Conservation (phyloP, 2,797 vertebrate genomes). For the Rhinophrynus dorsalis region DNA sequence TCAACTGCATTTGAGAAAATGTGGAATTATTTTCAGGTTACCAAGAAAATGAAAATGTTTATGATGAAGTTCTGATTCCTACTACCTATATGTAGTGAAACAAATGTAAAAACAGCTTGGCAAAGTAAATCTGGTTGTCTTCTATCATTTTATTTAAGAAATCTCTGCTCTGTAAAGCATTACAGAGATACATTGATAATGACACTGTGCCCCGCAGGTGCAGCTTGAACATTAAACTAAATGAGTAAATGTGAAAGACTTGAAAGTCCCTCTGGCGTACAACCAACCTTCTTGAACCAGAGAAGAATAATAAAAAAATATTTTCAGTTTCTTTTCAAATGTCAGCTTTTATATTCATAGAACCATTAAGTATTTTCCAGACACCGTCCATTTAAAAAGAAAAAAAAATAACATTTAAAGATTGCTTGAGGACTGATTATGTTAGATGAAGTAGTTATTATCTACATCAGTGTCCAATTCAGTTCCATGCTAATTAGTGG, state of each 20-base stretch:
- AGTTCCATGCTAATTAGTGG: conserved; percentile 22
- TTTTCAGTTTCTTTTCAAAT: conserved; percentile 23
- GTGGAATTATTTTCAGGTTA: too few relatives aligned
- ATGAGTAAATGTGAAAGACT: conserved; percentile 42
- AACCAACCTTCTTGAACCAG: conserved; percentile 42
- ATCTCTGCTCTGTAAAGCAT: conserved; percentile 24
- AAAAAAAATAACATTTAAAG: conserved; percentile 15
- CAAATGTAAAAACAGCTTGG: neutral
- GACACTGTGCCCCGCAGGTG: conserved; percentile 41
- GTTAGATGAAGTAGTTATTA: conserved; percentile 6
- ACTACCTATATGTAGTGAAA: too few relatives aligned
- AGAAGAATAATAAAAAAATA: conserved; percentile 37
- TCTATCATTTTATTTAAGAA: conserved; percentile 4
- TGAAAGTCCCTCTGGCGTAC: conserved; percentile 35
- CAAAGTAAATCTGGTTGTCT: conserved; percentile 14
- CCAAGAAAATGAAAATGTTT: too few relatives aligned
- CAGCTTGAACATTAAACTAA: conserved; percentile 41
- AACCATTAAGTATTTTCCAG: conserved; percentile 28
- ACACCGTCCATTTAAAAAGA: neutral
- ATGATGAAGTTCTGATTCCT: too few relatives aligned
- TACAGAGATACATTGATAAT: conserved; percentile 41
- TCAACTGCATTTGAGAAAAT: too few relatives aligned
- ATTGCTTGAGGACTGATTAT: conserved; percentile 13
- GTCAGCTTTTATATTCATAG: conserved; percentile 6
- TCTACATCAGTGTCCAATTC: conserved; percentile 21